Base-by-base conservation (phyloP, 2,797 vertebrate genomes). In the Darevskia nairensis region DNA sequence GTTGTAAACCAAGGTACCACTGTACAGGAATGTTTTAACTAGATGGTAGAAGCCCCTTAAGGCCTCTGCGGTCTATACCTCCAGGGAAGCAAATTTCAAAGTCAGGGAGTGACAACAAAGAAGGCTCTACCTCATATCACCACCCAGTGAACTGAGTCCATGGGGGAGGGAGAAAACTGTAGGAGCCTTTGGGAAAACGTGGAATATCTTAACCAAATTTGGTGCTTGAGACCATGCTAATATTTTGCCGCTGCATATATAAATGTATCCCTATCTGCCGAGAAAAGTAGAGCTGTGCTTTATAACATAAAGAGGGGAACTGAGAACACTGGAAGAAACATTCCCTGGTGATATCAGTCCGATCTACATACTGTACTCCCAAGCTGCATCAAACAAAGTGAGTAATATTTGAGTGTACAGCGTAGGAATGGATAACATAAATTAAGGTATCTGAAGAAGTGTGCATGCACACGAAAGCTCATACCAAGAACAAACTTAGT, bases 261-360 rank as follows among this genome's bases (percentile, higher is more conserved):
- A 94, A 89, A 95, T 89, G 69, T 84, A 88, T 80, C 90, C 90
- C 74, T 88, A 85, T 85, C 91, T 95, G 91, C 93, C 93, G 90
- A 94, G 93, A 64, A 92, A 93, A 82, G 91, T 89, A 92, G 84
- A 0, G 0, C 69, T 88, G 72, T 0, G 0, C 80, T 95, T 92
- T 92, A 89, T 82, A 89, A 85, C 64, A 44, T 0, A 0, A 82
- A 81, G 91, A 81, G 82, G 78, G 92, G 64, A 94, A 93, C 88
- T 92, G 88, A 86, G 91, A 93, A 72, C 87, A 93, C 88, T 92
- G 93, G 92, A 92, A 93, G 82, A 88, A 94, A 92, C 89, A 86
- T 93, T 84, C 84, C 82, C 90, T 77, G 0, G 27, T 92, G 91
- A 59, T 85, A 68, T 88, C 85, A 91, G 77, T 41, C 85, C 82